Base-by-base conservation (phyloP, 2,113 vertebrate species). In the Psephotus haematonotus region DNA sequence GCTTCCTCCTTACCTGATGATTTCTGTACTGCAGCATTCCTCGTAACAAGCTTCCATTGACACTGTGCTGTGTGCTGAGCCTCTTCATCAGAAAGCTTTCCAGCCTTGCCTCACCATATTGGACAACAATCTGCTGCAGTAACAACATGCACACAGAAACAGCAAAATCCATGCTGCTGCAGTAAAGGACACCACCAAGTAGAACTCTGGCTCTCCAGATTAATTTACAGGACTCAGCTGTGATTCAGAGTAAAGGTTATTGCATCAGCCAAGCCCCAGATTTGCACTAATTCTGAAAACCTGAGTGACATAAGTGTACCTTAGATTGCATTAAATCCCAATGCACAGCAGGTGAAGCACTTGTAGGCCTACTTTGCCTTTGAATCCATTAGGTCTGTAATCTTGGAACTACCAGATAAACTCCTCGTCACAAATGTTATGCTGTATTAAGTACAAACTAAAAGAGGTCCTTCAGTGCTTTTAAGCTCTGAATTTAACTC, bases 401-500 rank as follows among this genome's bases (percentile, higher is more conserved):
- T 93, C 84, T 64, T 95, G 90, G 82, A 74, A 67, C 67, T 81
- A 88, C 31, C n/a, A 52, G 81, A 88, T 84, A 87, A 95, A 81
- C 13, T 69, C 25, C 16, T 71, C 27, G 57, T 79, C 44, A 76
- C 50, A 75, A 81, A 80, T 89, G 84, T 95, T 95, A 88, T 52
- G 28, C 67, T 79, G 22, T 65, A 78, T 68, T 80, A 71, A 41
- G 11, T 62, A 31, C n/a, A 90, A 49, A 33, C 80, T 94, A 83
- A 83, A 67, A 91, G 52, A 46, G 97, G 33, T 92, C 37, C 43
- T 93, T 77, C 41, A 55, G 62, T 75, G 39, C 69, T 97, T 95
- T 85, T 72, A 92, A 84, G 71, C 37, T 82, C 6, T 41, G 5
- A 53, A 11, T 84, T 76, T 72, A 95, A 81, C 46, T 88, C 60